Percentiles rank a stretch among this genome's conserved stretches.
These are phyloP conservation scores for Spilarctia lutea DNA, from an alignment of 2,888 invertebrate genomes.

Conservation along the genomic window DNA sequence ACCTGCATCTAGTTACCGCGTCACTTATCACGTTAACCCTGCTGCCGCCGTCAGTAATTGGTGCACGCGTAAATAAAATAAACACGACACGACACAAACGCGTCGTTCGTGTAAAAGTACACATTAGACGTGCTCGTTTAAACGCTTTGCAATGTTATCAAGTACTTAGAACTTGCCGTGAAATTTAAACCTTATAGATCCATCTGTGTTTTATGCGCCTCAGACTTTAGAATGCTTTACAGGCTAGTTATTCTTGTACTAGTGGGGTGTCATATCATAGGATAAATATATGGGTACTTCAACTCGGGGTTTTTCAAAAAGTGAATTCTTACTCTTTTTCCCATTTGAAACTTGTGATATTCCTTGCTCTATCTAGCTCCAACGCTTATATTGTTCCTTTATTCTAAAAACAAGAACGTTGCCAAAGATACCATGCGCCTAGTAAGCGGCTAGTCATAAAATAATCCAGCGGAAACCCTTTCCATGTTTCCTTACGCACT, in stretches of 20 bases:
- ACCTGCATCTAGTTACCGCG: constrained; percentile 64
- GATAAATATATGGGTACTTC: not conserved
- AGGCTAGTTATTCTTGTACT: not conserved
- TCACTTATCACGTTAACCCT: constrained; percentile 73
- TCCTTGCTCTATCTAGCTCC: too few species aligned
- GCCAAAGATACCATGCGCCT: too few species aligned
- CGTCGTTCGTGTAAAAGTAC: constrained; percentile 44
- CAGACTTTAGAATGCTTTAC: too few species aligned
- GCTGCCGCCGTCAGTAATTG: constrained; percentile 63
- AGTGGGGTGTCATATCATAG: not conserved
- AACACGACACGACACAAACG: constrained; percentile 35
- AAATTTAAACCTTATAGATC: not conserved
- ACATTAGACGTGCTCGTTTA: constrained; percentile 40
- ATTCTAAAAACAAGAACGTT: too few species aligned
- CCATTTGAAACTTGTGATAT: not conserved
- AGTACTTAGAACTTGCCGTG: not conserved
- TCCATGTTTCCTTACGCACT: too few species aligned
- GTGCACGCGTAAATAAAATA: constrained; percentile 66
- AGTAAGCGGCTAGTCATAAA: too few species aligned
- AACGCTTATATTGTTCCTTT: too few species aligned
- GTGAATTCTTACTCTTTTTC: too few species aligned
- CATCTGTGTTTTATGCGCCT: not conserved
- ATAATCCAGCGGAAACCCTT: too few species aligned
- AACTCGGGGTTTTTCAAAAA: not conserved
- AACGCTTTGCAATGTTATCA: not conserved